Conservation (phyloP, 2,797 vertebrate genomes). For the Centropyge bicolor region DNA sequence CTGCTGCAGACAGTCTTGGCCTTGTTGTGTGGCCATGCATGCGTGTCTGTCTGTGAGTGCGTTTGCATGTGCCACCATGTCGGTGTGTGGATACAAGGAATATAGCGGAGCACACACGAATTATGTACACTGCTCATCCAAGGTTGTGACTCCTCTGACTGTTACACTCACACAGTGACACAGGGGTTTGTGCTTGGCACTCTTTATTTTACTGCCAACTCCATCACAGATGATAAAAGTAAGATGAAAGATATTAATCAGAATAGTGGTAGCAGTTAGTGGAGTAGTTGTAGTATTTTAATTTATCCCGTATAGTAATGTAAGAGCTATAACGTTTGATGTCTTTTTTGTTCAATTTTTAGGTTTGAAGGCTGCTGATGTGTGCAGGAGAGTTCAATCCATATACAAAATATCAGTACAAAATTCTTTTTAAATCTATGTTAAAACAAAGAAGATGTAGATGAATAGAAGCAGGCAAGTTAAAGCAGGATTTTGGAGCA, state of each 20-base stretch:
- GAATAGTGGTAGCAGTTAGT: conserved; percentile 15
- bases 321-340: conserved; percentile 11
- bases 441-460: conserved; percentile 1
- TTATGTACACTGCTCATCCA: conserved; percentile 53
- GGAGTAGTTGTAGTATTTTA: conserved; percentile 26
- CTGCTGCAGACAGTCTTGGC: conserved; percentile 65
- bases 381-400: neutral
- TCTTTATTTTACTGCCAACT: conserved; percentile 54
- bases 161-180: conserved; percentile 48
- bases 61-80: conserved; percentile 59
- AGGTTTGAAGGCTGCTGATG: neutral
- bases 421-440: neutral
- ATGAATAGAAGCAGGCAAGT: neutral
- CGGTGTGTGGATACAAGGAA: conserved; percentile 46
- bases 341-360: neutral
- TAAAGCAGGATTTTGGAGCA: neutral
- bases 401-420: neutral
- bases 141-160: conserved; percentile 69
- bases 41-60: conserved; percentile 50
- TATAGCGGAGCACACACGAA: conserved; percentile 64
- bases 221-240: conserved; percentile 46
- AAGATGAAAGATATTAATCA: conserved; percentile 39
- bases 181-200: conserved; percentile 31
- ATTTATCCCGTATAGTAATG: conserved; percentile 22
- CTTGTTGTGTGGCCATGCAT: conserved; percentile 62